Conservation (phyloP, 2,888 invertebrate species). For the Anaspis maculata region DNA sequence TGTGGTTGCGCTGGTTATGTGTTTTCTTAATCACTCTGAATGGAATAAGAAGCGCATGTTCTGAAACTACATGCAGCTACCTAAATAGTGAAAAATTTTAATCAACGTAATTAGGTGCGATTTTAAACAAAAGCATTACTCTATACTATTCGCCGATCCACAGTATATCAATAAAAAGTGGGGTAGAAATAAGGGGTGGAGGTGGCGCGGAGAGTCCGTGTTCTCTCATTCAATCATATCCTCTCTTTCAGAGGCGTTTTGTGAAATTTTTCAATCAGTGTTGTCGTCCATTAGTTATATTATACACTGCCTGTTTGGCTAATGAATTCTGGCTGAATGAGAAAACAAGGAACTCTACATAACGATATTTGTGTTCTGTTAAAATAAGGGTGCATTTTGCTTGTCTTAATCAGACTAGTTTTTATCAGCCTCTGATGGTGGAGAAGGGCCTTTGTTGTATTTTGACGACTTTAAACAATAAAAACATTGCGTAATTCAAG, state of each 20-base stretch:
- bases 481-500: too few relatives aligned
- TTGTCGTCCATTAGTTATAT: slow-evolving; percentile 44
- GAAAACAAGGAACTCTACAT: slow-evolving; percentile 38
- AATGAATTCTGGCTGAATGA: slow-evolving; percentile 32
- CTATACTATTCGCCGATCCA: too few relatives aligned
- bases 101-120: too few relatives aligned
- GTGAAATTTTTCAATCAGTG: slow-evolving; percentile 42
- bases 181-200: too few relatives aligned
- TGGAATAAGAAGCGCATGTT: too few relatives aligned
- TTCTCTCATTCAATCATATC: slow-evolving; percentile 38
- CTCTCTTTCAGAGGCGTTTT: slow-evolving; percentile 34
- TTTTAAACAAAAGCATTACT: too few relatives aligned
- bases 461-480: slow-evolving; percentile 39
- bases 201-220: slow-evolving; percentile 5
- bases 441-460: slow-evolving; percentile 39
- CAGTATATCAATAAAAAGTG: too few relatives aligned
- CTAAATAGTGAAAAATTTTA: too few relatives aligned
- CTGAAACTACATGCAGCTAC: too few relatives aligned
- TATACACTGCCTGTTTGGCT: slow-evolving; percentile 38
- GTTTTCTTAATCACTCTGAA: too few relatives aligned
- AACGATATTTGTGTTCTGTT: slow-evolving; percentile 34
- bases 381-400: slow-evolving; percentile 40
- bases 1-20: too few relatives aligned
- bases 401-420: slow-evolving; percentile 42
- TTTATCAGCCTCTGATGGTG: slow-evolving; percentile 29